phyloP scores from a whole-genome alignment of 2,797 vertebrate species.

The Pipistrellus pygmaeus region DNA sequence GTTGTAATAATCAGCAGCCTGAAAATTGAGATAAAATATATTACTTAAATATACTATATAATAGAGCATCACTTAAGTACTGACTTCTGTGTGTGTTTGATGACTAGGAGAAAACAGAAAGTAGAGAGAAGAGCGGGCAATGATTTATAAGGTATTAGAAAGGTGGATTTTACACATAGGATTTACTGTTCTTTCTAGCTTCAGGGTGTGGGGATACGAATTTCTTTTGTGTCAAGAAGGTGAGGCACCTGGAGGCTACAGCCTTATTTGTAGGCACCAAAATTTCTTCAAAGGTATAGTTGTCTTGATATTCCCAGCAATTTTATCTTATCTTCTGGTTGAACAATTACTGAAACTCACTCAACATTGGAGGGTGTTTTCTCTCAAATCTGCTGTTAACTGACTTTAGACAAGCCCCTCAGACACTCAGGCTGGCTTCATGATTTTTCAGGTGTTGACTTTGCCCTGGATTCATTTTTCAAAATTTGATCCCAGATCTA shows the following conservation, averaged over 20 bases:
- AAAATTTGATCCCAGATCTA: not conserved
- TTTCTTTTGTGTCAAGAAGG: constrained; percentile 38
- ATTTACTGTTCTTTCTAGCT: not conserved
- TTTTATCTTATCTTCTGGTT: constrained; percentile 15
- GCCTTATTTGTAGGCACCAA: constrained; percentile 7
- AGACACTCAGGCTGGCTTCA: not conserved
- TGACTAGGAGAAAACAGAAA: not conserved
- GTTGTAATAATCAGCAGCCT: not conserved
- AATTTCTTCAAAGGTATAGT: not conserved
- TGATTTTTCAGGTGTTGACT: not conserved
- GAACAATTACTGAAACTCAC: constrained; percentile 3
- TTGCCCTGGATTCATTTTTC: not conserved
- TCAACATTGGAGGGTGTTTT: not conserved
- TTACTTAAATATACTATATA: not conserved
- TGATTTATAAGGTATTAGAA: constrained; percentile 1
- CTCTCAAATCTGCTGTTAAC: not conserved
- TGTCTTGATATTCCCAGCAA: constrained; percentile 18
- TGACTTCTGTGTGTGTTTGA: not conserved
- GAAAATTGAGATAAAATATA: constrained; percentile 33
- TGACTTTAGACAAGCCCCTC: not conserved
- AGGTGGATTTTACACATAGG: constrained; percentile 16
- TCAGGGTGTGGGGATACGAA: not conserved
- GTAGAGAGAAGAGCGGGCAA: not conserved
- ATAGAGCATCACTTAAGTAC: not conserved
- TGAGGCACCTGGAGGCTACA: not conserved